Percentiles rank a stretch among this genome's conserved stretches.
Evolutionary conservation across 2,888 invertebrate species (phyloP).

Genomic region (Microchrysa polita): DNA sequence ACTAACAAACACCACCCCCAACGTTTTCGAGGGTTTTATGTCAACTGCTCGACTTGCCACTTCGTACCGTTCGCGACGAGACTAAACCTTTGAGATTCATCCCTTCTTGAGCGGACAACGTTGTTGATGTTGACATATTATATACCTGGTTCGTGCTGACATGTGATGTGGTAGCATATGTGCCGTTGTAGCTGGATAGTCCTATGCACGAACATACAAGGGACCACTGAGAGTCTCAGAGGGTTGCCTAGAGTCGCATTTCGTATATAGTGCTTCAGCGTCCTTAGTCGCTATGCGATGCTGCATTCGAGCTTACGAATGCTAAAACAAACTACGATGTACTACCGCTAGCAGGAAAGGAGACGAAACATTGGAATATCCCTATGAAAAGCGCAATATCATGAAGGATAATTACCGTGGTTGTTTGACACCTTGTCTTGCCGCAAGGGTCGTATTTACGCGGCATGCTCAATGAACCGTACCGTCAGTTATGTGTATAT

Average conservation of each 20-base stretch:
- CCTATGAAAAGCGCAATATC: not conserved
- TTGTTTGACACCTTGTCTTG: not conserved
- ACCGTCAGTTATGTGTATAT: conserved; percentile 26
- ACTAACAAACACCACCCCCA: not conserved
- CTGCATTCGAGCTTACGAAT: not conserved
- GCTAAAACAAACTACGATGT: not conserved
- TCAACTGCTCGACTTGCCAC: not conserved
- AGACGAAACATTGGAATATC: not conserved
- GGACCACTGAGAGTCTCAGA: not conserved
- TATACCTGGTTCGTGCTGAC: not conserved
- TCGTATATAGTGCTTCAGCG: not conserved
- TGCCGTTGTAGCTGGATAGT: conserved; percentile 4
- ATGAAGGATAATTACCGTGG: conserved; percentile 5
- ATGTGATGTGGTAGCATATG: conserved; percentile 4
- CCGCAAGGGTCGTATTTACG: not conserved
- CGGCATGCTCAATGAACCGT: conserved; percentile 27
- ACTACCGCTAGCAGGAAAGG: not conserved
- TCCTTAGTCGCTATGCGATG: not conserved
- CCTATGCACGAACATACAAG: not conserved
- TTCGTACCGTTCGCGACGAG: not conserved
- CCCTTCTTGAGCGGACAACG: conserved; percentile 2
- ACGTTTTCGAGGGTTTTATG: not conserved
- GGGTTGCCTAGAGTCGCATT: not conserved
- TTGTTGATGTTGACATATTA: conserved; percentile 36
- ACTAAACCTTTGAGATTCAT: not conserved